Conservation (phyloP, 1,140 invertebrate species). For the Heterodera schachtii region DNA sequence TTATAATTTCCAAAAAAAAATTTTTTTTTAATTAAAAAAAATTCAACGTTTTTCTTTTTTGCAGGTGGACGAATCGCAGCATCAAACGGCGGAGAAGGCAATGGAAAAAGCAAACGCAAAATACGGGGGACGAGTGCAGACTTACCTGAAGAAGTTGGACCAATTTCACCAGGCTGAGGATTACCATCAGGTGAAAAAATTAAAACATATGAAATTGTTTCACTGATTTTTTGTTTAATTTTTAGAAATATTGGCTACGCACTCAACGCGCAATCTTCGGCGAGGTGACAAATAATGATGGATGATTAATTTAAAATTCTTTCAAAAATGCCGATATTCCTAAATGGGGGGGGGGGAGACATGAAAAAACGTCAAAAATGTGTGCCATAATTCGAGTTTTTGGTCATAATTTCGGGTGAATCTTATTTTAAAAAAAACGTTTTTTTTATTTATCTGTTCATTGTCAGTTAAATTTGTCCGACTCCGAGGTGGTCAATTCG, state of each 20-base stretch:
- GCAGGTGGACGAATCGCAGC: slow-evolving; percentile 83
- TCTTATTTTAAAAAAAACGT: too few relatives aligned
- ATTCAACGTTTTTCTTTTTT: slow-evolving; percentile 71
- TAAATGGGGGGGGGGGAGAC: too few relatives aligned
- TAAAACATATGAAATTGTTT: neutral
- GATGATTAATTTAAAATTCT: slow-evolving; percentile 4
- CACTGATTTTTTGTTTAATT: neutral
- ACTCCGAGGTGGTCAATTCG: slow-evolving; percentile 56
- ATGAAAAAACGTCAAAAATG: too few relatives aligned
- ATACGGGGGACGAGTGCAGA: slow-evolving; percentile 43
- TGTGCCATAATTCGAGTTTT: slow-evolving; percentile 8
- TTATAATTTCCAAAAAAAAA: too few relatives aligned
- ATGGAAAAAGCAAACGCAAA: slow-evolving; percentile 65
- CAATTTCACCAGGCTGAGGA: slow-evolving; percentile 64
- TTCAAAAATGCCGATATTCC: too few relatives aligned
- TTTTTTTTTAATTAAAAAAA: too few relatives aligned
- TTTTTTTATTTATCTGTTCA: slow-evolving; percentile 16
- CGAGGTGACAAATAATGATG: slow-evolving; percentile 33
- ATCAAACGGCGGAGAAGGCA: slow-evolving; percentile 76
- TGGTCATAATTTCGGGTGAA: too few relatives aligned
- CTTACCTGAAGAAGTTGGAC: slow-evolving; percentile 57
- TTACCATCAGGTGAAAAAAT: slow-evolving; percentile 61
- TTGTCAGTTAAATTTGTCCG: slow-evolving; percentile 51
- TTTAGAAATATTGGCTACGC: slow-evolving; percentile 56
- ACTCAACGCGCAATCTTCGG: slow-evolving; percentile 49